These are phyloP conservation scores for Halocynthia aurantium DNA, from an alignment of 23 tunicate genomes.

Conservation along the genomic window DNA sequence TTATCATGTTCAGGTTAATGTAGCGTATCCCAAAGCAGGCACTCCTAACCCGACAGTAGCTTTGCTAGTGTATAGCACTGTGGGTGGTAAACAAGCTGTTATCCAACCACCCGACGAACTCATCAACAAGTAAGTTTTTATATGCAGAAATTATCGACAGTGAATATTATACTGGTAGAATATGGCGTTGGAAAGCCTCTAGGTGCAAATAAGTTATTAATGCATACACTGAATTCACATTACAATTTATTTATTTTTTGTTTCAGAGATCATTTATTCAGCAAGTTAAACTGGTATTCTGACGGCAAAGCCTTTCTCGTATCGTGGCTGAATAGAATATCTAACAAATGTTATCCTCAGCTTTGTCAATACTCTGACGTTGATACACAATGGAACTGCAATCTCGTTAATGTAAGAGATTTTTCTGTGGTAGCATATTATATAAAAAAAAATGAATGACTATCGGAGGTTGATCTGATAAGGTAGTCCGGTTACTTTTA, in stretches of 20 bases:
- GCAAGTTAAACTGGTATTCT: constrained; percentile 60
- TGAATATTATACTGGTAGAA: no score
- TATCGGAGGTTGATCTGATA: no score
- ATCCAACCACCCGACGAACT: constrained; percentile 19
- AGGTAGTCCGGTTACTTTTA: no score
- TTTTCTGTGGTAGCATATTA: not conserved
- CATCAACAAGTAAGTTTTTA: constrained; percentile 28
- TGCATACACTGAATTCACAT: not conserved
- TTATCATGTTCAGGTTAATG: constrained; percentile 53
- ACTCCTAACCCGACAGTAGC: constrained; percentile 55
- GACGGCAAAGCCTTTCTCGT: constrained; percentile 49
- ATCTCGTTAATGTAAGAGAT: constrained; percentile 22
- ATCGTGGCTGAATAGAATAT: constrained; percentile 78
- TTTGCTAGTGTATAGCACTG: constrained; percentile 14
- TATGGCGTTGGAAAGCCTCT: no score
- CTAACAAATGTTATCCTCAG: constrained; percentile 46
- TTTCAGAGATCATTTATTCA: constrained; percentile 81
- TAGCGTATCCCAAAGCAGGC: constrained; percentile 92
- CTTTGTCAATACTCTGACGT: constrained; percentile 27
- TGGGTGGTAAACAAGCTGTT: not conserved
- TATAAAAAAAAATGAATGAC: no score
- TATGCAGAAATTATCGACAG: not conserved
- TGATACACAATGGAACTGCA: constrained; percentile 2
- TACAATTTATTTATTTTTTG: not conserved
- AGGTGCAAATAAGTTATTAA: no score